Evolutionary conservation across 30 jellyfish, hydroid and myxozoan species (phyloP), one percentile per base, ranked within the genome.

Genomic region (Hydractinia symbiolongicarpus): DNA sequence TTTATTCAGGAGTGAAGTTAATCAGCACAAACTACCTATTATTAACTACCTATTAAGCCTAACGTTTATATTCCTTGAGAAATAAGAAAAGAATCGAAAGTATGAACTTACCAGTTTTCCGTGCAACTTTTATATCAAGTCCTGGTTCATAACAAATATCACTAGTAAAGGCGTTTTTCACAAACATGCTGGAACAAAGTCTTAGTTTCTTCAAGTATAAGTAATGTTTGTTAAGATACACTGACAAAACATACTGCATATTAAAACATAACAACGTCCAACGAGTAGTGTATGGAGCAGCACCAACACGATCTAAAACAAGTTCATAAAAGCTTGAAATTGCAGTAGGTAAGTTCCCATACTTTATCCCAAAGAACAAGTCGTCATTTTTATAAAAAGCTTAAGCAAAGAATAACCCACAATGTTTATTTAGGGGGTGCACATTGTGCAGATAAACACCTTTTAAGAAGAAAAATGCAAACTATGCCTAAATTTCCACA

Each of bases 231-330:
- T 93, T 93, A 66, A 93, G 83, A 79, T 93, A 93, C 8, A 88
- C 91, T 11, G 99, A 88, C 49, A 93, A 56, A 56, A 88, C 74
- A 58, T 93, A 93, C 17, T 87, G 96, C 72, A 93, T 73, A 81
- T 93, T 94, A 66, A 93, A 71, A 61, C 93, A 81, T 16, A 93
- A 57, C 9, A 93, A 86, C 7, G 99, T 87, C 99, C 99, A 93
- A 30, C 96, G 67, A 19, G 99, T 73, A 40, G 95, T 50, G 5
- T n/a, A 44, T 20, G 95, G 95, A 55, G 89, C 70, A 5, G 74
- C 67, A 9, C 95, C 97, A 40, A 30, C 44, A 30, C 44, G 44
- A 81, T 81, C 81, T 84, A 71, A 50, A 13, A 6, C 4, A 20
- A 8, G 44, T 30, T 30, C 2, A 30, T 30, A 30, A 30, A 30